Base-by-base conservation (phyloP, 1,140 invertebrate genomes). In the Drosophila malerkotliana region DNA sequence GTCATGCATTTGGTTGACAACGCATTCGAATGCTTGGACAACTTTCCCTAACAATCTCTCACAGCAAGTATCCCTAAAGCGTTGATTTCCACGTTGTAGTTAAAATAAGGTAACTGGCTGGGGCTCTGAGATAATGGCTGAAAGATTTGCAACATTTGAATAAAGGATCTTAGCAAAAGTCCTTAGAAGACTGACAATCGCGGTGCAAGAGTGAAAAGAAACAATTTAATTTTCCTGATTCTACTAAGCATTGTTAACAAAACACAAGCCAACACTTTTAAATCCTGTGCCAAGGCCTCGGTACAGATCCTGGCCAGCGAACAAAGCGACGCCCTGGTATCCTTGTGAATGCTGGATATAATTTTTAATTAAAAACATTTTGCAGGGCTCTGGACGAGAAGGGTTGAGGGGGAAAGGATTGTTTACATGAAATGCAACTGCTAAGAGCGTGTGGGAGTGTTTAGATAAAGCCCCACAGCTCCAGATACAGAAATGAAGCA, bases 351-450 rank as follows among this genome's bases (percentile, higher is more conserved):
- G 79, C 15, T 76, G 67, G 75, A 83, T 83, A 79, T 83, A 76
- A 83, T 79, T 83, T 83, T 83, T 83, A 83, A 83, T 83, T 83
- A 83, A 83, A 83, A 79, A 49, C 72, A 76, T 82, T 83, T 79
- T 76, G 66, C 51, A 75, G 14, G 41, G 34, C 18, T 44, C 5
- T 12, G 32, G 24, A 56, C 41, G 45, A 47, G 30, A 44, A 56
- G 4, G 41, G 21, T 26, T 49, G 49, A 34, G 32, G 44, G 53
- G 53, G 24, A 12, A 39, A 24, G 28, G 51, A 47, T 12, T 18
- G 51, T 53, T 53, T 26, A 54, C 24, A 47, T 47, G 26, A 8
- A 28, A 47, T 49, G 66, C 10, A 47, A 48, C 39, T 58, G 68
- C 55, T 69, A 56, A 41, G 59, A 74, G 66, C 59, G 73, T 67